These are phyloP conservation scores for Saiga tatarica DNA, from an alignment of 2,113 vertebrate genomes.

Conservation along the genomic window DNA sequence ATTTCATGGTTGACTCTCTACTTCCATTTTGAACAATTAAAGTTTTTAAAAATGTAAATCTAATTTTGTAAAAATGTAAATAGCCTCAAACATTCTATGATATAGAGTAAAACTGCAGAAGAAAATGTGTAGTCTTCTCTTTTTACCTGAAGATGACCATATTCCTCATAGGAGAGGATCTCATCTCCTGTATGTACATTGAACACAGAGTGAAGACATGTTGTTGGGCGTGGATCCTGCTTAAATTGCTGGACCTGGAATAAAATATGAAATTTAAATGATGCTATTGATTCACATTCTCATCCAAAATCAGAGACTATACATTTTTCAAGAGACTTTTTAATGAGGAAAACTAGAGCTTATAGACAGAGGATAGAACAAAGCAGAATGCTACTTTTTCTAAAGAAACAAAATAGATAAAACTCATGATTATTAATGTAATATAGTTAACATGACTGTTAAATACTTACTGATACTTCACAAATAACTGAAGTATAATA, in stretches of 20 bases:
- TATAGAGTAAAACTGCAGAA: neutral
- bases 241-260: slow-evolving; percentile 95
- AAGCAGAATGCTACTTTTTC: neutral
- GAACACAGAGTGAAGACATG: slow-evolving; percentile 95
- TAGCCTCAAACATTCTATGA: neutral
- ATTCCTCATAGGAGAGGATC: slow-evolving; percentile 85
- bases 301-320: neutral
- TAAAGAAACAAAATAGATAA: neutral
- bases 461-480: neutral
- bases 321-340: neutral
- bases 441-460: neutral
- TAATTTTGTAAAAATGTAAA: neutral
- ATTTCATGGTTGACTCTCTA: neutral
- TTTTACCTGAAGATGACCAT: slow-evolving; percentile 95
- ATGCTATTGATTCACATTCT: neutral
- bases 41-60: neutral
- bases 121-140: neutral
- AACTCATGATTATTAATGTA: neutral
- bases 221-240: slow-evolving; percentile 93
- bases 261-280: slow-evolving; percentile 30
- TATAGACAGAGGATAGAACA: neutral
- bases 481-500: neutral
- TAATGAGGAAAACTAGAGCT: neutral
- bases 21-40: neutral
- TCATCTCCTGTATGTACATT: slow-evolving; percentile 92